phyloP scores from a whole-genome alignment of 2,797 vertebrate genomes.

The Silurus aristotelis region DNA sequence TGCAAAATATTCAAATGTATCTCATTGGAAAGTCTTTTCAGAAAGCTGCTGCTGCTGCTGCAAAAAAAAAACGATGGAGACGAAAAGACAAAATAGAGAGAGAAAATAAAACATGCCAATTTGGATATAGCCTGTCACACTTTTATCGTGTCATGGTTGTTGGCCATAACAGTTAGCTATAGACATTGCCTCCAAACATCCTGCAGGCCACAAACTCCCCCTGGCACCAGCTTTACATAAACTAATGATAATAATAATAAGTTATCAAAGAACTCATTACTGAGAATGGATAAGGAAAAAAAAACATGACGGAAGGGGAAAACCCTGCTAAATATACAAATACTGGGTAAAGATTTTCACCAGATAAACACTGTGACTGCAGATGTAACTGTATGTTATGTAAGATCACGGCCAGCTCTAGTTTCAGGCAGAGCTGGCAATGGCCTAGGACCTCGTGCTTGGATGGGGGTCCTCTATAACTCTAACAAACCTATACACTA shows the following conservation, averaged over 20 bases:
- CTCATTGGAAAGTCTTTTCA: too few species aligned
- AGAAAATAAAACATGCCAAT: too few species aligned
- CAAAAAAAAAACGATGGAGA: neutral
- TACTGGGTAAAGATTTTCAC: slow-evolving; percentile 1
- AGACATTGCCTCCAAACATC: neutral
- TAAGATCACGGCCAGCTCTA: too few species aligned
- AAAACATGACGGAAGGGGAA: slow-evolving; percentile 30
- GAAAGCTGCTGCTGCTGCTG: too few species aligned
- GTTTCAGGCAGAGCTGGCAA: too few species aligned
- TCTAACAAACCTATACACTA: too few species aligned
- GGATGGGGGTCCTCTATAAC: too few species aligned
- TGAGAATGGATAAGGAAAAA: slow-evolving; percentile 66
- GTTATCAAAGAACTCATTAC: slow-evolving; percentile 64
- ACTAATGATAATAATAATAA: slow-evolving; percentile 60
- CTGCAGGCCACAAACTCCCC: slow-evolving; percentile 3
- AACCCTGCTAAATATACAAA: slow-evolving; percentile 18
- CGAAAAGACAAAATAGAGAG: too few species aligned
- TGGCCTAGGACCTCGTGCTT: too few species aligned
- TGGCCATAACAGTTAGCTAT: neutral
- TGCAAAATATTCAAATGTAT: too few species aligned
- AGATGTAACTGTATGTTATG: neutral
- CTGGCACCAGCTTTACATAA: slow-evolving; percentile 68
- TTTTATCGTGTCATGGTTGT: neutral
- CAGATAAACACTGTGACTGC: neutral
- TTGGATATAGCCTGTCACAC: too few species aligned